Conservation (phyloP, 2,888 invertebrate genomes). For the Ectobius pallidus region DNA sequence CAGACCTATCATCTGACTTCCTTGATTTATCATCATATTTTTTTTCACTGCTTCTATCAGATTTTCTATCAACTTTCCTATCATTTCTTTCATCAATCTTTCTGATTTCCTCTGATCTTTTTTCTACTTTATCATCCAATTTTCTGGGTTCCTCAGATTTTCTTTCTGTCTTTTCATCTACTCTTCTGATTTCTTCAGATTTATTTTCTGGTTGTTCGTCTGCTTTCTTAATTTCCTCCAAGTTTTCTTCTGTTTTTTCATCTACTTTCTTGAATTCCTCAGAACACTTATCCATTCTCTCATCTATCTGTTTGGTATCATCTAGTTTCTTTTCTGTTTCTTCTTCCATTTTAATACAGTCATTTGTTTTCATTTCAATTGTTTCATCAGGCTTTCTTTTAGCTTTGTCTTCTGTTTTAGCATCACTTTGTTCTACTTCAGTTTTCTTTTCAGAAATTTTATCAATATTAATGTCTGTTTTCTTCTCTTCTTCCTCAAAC, state of each 20-base stretch:
- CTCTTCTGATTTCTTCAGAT: background rate
- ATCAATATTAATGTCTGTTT: constrained; percentile 38
- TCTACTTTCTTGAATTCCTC: no score
- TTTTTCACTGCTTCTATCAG: background rate
- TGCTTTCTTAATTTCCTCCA: constrained; percentile 20
- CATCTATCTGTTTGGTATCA: background rate
- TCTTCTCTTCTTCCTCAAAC: background rate
- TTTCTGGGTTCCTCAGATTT: background rate
- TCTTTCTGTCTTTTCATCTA: background rate
- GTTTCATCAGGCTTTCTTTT: background rate
- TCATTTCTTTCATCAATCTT: background rate
- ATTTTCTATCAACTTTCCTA: background rate
- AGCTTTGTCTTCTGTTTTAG: constrained; percentile 4
- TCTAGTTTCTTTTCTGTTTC: background rate
- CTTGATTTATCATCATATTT: constrained; percentile 39
- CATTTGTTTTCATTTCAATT: background rate
- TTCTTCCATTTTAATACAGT: background rate
- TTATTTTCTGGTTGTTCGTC: background rate
- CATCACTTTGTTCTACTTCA: background rate
- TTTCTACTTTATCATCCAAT: background rate
- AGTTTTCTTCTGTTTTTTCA: constrained; percentile 32
- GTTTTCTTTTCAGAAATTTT: background rate
- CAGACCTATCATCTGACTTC: constrained; percentile 34
- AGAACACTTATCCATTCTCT: background rate
- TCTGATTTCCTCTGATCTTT: background rate